Evolutionary conservation across 2,888 invertebrate genomes (phyloP).

Genomic region (Capitulum mitella): DNA sequence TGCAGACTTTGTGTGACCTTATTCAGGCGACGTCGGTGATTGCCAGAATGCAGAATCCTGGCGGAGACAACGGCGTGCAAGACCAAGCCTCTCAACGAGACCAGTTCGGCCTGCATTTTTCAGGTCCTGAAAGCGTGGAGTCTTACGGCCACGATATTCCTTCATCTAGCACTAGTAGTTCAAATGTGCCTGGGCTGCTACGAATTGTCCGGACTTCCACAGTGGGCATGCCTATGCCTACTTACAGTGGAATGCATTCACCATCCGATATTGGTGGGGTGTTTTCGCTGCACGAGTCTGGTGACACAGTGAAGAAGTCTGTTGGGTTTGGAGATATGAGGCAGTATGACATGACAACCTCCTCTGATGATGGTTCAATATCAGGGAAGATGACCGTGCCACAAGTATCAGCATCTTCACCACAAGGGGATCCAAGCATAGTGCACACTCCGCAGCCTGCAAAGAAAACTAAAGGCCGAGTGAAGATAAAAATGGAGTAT

Average conservation of each 20-base stretch:
- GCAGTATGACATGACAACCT: not conserved
- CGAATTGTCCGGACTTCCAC: not conserved
- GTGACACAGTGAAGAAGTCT: not conserved
- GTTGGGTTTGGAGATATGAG: not conserved
- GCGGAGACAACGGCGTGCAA: not conserved
- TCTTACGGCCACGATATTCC: not conserved
- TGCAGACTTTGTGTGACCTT: not conserved
- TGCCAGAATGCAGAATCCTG: not conserved
- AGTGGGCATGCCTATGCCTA: not conserved
- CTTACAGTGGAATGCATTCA: not conserved
- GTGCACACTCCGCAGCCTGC: constrained; percentile 72
- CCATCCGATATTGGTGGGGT: not conserved
- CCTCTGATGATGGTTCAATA: not conserved
- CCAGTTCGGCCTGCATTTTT: not conserved
- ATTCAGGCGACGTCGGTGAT: not conserved
- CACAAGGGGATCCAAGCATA: not conserved
- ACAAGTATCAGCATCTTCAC: not conserved
- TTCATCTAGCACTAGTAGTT: not conserved
- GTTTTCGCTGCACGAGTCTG: not conserved
- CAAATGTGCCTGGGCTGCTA: not conserved
- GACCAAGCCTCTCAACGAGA: not conserved
- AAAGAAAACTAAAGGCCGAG: constrained; percentile 97
- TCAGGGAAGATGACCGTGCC: not conserved
- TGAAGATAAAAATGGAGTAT: constrained; percentile 99
- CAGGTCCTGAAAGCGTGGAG: not conserved